Conservation (phyloP, 1,140 invertebrate genomes). For the Trachelipus rathkii region DNA sequence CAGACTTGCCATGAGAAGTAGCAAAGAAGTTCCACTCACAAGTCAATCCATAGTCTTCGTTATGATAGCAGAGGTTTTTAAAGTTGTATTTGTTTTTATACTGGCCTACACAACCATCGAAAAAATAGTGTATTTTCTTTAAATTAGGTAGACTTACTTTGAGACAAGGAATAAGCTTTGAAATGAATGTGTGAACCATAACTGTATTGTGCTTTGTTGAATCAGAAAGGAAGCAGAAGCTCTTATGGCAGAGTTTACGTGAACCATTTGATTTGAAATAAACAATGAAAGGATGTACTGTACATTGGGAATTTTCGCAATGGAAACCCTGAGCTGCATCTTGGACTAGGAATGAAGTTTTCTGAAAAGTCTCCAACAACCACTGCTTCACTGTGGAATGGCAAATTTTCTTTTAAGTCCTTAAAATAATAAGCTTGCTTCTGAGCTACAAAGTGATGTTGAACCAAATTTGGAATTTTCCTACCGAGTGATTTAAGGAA, state of each 20-base stretch:
- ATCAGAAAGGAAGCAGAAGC: neutral
- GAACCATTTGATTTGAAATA: neutral
- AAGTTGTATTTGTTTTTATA: neutral
- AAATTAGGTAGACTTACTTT: neutral
- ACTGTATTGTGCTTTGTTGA: neutral
- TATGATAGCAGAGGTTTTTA: neutral
- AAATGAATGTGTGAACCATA: neutral
- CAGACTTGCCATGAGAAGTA: neutral
- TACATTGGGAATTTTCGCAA: neutral
- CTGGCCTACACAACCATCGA: neutral
- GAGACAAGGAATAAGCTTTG: neutral
- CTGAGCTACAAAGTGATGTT: neutral
- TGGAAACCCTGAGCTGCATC: neutral
- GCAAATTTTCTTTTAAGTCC: no score
- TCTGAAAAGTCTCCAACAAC: neutral
- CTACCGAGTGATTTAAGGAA: neutral
- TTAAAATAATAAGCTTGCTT: no score
- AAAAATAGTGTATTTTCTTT: conserved; percentile 1
- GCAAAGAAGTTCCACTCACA: neutral
- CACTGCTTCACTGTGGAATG: neutral
- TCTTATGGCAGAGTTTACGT: neutral
- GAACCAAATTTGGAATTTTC: neutral
- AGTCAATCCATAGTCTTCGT: neutral
- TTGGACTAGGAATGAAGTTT: neutral
- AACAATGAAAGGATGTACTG: neutral